phyloP scores from a whole-genome alignment of 2,888 invertebrate genomes.

The Timandra comae region DNA sequence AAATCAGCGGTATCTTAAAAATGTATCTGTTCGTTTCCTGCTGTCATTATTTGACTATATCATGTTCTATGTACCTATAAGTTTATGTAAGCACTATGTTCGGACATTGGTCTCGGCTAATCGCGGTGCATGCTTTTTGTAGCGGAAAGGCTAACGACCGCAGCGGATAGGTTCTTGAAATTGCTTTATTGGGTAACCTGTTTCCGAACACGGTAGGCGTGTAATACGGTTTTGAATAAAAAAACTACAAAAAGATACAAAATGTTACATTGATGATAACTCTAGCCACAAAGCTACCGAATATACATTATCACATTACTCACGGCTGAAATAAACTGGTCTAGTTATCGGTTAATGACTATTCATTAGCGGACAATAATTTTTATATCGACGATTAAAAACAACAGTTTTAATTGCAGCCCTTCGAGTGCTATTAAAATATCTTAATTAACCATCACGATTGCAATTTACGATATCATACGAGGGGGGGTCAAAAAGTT shows the following conservation, averaged over 20 bases:
- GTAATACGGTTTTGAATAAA: conserved; percentile 53
- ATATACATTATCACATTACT: conserved; percentile 11
- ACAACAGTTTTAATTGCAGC: conserved; percentile 17
- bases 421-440: conserved; percentile 13
- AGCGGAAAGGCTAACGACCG: conserved; percentile 60
- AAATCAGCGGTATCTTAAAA: neutral
- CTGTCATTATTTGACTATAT: conserved; percentile 12
- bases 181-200: conserved; percentile 70
- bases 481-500: too few species aligned
- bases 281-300: conserved; percentile 12
- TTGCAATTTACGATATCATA: conserved; percentile 18
- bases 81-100: conserved; percentile 23
- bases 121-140: conserved; percentile 57
- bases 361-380: conserved; percentile 15
- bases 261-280: conserved; percentile 8
- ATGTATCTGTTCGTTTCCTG: neutral
- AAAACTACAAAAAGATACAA: conserved; percentile 37
- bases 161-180: conserved; percentile 60
- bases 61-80: conserved; percentile 13
- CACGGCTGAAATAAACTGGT: conserved; percentile 14
- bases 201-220: conserved; percentile 57
- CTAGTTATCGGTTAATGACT: conserved; percentile 10
- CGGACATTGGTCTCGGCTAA: conserved; percentile 46
- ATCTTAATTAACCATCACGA: conserved; percentile 16
- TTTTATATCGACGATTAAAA: conserved; percentile 7